Evolutionary conservation across 2,113 vertebrate genomes (phyloP).

Genomic region (human (Homo sapiens)): GRCh38 chr12:129084501-129085000

Average conservation of each 20-base stretch:
- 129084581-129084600: conserved; percentile 95
- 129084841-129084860: accelerated
- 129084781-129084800: accelerated
- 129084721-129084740: neutral
- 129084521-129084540: conserved; percentile 97
- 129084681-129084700: conserved; percentile 94
- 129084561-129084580: conserved; percentile 93
- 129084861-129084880: neutral
- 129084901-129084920: accelerated
- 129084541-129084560: conserved; percentile 94
- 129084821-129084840: no score
- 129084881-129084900: accelerated
- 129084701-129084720: conserved; percentile 84
- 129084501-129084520: conserved; percentile 90
- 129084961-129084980: accelerated
- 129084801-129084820: no score
- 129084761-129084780: neutral
- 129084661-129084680: conserved; percentile 96
- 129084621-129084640: conserved; percentile 93
- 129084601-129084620: conserved; percentile 91
- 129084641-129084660: conserved; percentile 92
- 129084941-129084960: accelerated
- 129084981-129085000: no score
- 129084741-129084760: neutral
- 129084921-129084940: no score